Percentiles rank a stretch among this genome's conserved stretches.
phyloP scores from a whole-genome alignment of 1,140 invertebrate genomes.

The Tetragnatha versicolor region DNA sequence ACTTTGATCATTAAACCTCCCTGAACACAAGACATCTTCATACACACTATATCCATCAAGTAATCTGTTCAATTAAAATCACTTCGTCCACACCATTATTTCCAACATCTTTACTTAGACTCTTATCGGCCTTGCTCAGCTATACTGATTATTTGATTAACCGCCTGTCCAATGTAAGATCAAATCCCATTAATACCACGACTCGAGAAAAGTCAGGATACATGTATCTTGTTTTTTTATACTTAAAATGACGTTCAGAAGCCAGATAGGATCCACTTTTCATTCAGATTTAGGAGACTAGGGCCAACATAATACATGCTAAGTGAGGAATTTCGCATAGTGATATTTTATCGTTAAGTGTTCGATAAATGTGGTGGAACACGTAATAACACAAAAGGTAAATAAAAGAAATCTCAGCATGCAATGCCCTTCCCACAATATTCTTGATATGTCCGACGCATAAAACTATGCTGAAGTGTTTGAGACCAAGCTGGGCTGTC shows the following conservation, averaged over 20 bases:
- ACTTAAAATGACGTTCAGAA: conserved; percentile 1
- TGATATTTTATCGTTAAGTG: conserved; percentile 45
- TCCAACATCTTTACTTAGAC: background rate
- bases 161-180: background rate
- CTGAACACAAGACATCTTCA: too few species aligned
- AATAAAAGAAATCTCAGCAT: conserved; percentile 46
- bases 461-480: conserved; percentile 51
- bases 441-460: conserved; percentile 32
- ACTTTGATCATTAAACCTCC: too few species aligned
- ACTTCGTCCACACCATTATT: background rate
- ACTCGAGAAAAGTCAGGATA: background rate
- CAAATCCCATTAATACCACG: conserved; percentile 20
- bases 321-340: conserved; percentile 48
- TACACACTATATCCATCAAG: too few species aligned
- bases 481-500: conserved; percentile 27
- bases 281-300: conserved; percentile 40
- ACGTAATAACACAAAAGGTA: background rate
- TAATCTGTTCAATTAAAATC: conserved; percentile 12
- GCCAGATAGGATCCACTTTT: conserved; percentile 18
- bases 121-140: conserved; percentile 35
- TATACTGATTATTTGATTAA: conserved; percentile 22
- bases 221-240: background rate
- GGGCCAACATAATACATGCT: conserved; percentile 26
- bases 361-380: background rate
- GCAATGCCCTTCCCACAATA: conserved; percentile 41